Evolutionary conservation across 2,113 vertebrate species (phyloP).

Genomic region (Tupaia chinensis): DNA sequence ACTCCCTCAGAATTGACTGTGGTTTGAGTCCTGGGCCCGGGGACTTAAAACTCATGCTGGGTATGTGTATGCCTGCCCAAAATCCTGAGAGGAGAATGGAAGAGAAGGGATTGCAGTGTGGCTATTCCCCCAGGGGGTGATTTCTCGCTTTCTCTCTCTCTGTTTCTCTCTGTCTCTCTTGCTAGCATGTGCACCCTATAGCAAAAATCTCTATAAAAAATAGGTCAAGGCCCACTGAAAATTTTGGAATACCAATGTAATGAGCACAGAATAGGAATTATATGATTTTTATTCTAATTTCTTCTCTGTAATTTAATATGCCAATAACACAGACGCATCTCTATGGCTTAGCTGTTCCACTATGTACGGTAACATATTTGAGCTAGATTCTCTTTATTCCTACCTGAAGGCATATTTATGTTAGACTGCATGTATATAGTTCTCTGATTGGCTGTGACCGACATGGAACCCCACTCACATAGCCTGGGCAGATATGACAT

Average conservation of each 20-base stretch:
- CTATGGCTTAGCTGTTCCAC: background rate
- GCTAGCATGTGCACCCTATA: no score
- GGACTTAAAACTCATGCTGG: no score
- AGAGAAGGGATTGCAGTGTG: no score
- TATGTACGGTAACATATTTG: background rate
- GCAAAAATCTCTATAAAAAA: no score
- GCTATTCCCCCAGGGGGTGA: no score
- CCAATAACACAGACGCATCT: background rate
- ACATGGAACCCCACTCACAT: background rate
- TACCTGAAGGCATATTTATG: background rate
- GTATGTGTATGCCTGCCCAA: no score
- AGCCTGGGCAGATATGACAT: no score
- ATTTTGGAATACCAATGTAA: background rate
- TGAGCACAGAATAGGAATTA: background rate
- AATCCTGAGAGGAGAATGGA: no score
- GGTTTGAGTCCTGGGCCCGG: no score
- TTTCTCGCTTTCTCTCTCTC: no score
- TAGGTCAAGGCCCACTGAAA: background rate
- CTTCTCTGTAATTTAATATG: background rate
- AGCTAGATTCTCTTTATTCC: background rate
- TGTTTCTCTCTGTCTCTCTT: no score
- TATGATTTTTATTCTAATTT: background rate
- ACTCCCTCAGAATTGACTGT: no score
- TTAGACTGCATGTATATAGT: background rate
- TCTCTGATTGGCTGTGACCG: background rate